Percentiles rank a stretch among this genome's conserved stretches.
Conservation (phyloP, 2,797 vertebrate species). For the Thaleichthys pacificus region DNA sequence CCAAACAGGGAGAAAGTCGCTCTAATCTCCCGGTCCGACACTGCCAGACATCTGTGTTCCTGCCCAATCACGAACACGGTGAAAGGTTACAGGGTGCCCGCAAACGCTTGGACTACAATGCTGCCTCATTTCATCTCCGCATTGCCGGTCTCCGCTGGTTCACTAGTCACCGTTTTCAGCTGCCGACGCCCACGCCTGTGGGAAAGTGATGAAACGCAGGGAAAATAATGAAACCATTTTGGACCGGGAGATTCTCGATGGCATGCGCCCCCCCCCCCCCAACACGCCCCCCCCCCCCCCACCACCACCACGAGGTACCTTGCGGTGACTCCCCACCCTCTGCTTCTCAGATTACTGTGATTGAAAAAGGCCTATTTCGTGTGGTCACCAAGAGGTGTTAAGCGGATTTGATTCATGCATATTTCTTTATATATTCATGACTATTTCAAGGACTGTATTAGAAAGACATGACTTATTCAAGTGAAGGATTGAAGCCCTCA, state of each 20-base stretch:
- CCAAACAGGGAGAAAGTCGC: not conserved
- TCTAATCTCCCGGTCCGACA: not conserved
- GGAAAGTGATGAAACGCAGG: conserved; percentile 1
- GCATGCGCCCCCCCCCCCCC: not conserved
- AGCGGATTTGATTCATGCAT: conserved; percentile 50
- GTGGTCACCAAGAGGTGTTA: conserved; percentile 40
- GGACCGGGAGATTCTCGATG: conserved; percentile 21
- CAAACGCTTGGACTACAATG: not conserved
- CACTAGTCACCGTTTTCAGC: not conserved
- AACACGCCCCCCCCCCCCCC: conserved; percentile 2
- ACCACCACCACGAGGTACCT: not conserved
- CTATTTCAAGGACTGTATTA: conserved; percentile 42
- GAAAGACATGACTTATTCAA: conserved; percentile 48
- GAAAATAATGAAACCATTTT: conserved; percentile 23
- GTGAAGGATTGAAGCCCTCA: conserved; percentile 45
- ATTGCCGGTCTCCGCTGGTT: not conserved
- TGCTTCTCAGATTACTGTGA: conserved; percentile 24
- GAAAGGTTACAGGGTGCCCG: not conserved
- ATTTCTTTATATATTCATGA: conserved; percentile 48
- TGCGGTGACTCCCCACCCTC: conserved; percentile 4
- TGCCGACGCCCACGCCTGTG: not conserved
- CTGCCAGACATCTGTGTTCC: not conserved
- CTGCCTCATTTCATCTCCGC: not conserved
- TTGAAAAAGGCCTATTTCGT: conserved; percentile 47
- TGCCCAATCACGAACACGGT: not conserved